Percentiles rank a stretch among this genome's conserved stretches.
Conservation (phyloP, 2,113 vertebrate genomes). For the Percina caprodes region DNA sequence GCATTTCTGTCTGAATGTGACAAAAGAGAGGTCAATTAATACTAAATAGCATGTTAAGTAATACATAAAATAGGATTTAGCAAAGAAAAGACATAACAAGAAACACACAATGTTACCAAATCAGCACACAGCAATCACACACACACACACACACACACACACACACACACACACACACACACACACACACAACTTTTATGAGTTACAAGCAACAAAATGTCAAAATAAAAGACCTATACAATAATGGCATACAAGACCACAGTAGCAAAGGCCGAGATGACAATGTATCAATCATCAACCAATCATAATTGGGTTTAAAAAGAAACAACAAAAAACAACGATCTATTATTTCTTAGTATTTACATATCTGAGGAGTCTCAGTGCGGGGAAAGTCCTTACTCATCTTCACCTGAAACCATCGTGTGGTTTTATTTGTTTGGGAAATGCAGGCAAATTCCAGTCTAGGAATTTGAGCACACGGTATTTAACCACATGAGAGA, state of each 20-base stretch:
- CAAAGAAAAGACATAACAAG: not conserved
- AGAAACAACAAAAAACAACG: not conserved
- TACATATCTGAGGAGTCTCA: conserved; percentile 26
- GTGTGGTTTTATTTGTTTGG: conserved; percentile 75
- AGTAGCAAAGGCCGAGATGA: not conserved
- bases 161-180: not conserved
- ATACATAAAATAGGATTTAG: not conserved
- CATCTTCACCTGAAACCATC: conserved; percentile 68
- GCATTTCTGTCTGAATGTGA: not conserved
- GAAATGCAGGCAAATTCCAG: conserved; percentile 69
- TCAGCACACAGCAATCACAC: not conserved
- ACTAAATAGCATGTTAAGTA: not conserved
- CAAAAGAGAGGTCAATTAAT: not conserved
- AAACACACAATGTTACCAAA: not conserved
- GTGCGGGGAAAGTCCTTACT: conserved; percentile 51
- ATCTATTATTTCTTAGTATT: not conserved
- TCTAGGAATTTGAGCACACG: conserved; percentile 61
- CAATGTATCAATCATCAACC: not conserved
- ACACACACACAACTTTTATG: not conserved
- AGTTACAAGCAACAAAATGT: not conserved
- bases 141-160: no score
- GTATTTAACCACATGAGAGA: conserved; percentile 55
- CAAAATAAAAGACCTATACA: not conserved
- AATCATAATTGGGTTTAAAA: not conserved
- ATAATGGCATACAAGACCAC: not conserved